Conservation (phyloP, 2,888 invertebrate genomes). For the Noctuana brunneofusca region DNA sequence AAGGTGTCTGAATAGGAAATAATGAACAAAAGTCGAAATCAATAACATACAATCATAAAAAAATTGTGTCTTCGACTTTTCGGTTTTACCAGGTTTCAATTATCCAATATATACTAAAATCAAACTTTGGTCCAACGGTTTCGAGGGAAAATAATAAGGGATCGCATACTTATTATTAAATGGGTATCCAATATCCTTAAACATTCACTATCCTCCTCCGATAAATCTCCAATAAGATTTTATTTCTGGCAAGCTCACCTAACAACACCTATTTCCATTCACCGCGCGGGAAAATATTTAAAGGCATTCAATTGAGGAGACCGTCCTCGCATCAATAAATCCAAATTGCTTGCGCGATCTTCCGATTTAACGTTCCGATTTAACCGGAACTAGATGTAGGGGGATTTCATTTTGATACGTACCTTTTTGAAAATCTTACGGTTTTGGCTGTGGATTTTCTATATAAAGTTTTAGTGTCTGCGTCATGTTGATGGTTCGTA, state of each 20-base stretch:
- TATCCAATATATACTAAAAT: no score
- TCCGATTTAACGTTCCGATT: constrained; percentile 33
- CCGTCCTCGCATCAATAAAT: constrained; percentile 33
- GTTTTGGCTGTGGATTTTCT: not conserved
- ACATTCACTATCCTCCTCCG: constrained; percentile 1
- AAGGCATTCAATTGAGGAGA: constrained; percentile 34
- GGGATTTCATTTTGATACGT: constrained; percentile 32
- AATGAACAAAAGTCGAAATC: no score
- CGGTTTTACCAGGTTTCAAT: no score
- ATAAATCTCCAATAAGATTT: constrained; percentile 23
- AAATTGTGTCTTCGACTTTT: no score
- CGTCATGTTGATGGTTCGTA: no score
- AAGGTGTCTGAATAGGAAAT: no score
- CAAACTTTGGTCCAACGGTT: no score
- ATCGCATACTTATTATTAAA: not conserved
- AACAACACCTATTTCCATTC: constrained; percentile 29
- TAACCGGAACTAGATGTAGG: constrained; percentile 29
- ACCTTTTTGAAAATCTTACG: constrained; percentile 10
- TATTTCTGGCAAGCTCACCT: constrained; percentile 10
- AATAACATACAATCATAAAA: no score
- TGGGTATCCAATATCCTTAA: constrained; percentile 6
- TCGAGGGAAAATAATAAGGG: no score
- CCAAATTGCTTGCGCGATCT: constrained; percentile 32
- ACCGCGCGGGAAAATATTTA: constrained; percentile 33
- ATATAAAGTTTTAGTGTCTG: not conserved